Percentiles rank a stretch among this genome's conserved stretches.
phyloP scores from a whole-genome alignment of 2,888 invertebrate genomes.

The Papilio elwesi region DNA sequence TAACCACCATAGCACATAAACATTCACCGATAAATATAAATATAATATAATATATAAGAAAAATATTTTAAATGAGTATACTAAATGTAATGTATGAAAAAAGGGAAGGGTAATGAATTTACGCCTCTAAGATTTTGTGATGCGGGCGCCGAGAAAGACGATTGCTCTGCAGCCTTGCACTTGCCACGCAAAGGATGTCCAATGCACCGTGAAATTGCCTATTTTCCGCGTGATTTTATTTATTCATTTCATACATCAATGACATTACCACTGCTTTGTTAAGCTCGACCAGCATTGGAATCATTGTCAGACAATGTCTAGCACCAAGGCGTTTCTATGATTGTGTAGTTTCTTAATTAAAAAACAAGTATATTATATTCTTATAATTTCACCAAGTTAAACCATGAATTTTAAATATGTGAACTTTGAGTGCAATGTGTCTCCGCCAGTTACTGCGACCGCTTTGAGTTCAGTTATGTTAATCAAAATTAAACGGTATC shows the following conservation, averaged over 20 bases:
- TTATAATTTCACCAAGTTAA: constrained; percentile 58
- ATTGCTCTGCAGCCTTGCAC: constrained; percentile 59
- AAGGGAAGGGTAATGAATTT: constrained; percentile 56
- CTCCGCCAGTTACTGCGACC: constrained; percentile 59
- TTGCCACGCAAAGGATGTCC: constrained; percentile 73
- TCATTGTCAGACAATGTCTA: constrained; percentile 45
- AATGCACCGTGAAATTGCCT: constrained; percentile 84
- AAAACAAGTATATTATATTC: constrained; percentile 46
- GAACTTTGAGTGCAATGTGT: constrained; percentile 62
- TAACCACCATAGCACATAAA: background rate
- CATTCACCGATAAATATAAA: background rate
- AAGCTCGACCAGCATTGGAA: constrained; percentile 60
- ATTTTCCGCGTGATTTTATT: constrained; percentile 83
- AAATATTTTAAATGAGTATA: background rate
- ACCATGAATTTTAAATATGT: constrained; percentile 63
- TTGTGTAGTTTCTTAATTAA: constrained; percentile 25
- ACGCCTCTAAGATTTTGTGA: constrained; percentile 72
- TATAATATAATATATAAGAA: background rate
- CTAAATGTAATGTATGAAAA: too few relatives aligned
- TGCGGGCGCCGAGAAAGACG: constrained; percentile 59
- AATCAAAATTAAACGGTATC: constrained; percentile 57
- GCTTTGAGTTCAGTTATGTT: constrained; percentile 56
- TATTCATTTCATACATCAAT: constrained; percentile 81
- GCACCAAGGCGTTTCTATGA: background rate
- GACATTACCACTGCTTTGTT: constrained; percentile 70